Percentiles rank a stretch among this genome's conserved stretches.
These are phyloP conservation scores for Macrotrachela quadricornifera DNA, from an alignment of 1,140 invertebrate species.

Conservation along the genomic window DNA sequence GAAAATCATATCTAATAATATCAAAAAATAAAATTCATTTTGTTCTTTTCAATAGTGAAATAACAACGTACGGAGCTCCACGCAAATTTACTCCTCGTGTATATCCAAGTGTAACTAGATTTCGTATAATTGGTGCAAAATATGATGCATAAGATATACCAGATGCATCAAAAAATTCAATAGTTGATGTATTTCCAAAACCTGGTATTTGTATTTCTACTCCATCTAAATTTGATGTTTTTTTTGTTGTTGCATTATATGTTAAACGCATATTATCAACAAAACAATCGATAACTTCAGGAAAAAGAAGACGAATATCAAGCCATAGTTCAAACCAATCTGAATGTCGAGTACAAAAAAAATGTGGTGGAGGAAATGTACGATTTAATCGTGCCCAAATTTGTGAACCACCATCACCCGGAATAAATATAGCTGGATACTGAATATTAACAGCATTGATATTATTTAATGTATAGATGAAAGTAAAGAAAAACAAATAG, in stretches of 20 bases:
- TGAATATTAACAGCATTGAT: too few species aligned
- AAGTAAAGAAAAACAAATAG: too few species aligned
- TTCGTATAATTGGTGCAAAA: conserved; percentile 61
- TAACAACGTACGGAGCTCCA: conserved; percentile 90
- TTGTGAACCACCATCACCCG: conserved; percentile 88
- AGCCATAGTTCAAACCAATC: conserved; percentile 81
- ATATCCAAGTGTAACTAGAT: conserved; percentile 56
- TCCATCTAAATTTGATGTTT: conserved; percentile 58
- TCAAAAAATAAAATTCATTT: background rate
- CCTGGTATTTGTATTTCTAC: conserved; percentile 64
- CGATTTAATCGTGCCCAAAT: conserved; percentile 75
- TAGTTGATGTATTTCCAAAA: conserved; percentile 51
- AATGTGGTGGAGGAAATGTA: conserved; percentile 21
- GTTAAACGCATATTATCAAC: conserved; percentile 74
- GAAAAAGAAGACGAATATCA: conserved; percentile 67
- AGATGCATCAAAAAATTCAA: conserved; percentile 63
- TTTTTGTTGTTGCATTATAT: conserved; percentile 64
- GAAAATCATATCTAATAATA: background rate
- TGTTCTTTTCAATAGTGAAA: conserved; percentile 25
- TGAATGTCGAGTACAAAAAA: conserved; percentile 55
- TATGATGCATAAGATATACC: conserved; percentile 39
- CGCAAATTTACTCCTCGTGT: conserved; percentile 51
- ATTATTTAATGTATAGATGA: too few species aligned
- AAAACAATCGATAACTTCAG: conserved; percentile 83
- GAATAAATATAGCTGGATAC: conserved; percentile 37